These are phyloP conservation scores for Ophraella communa DNA, from an alignment of 2,888 invertebrate genomes.

Conservation along the genomic window DNA sequence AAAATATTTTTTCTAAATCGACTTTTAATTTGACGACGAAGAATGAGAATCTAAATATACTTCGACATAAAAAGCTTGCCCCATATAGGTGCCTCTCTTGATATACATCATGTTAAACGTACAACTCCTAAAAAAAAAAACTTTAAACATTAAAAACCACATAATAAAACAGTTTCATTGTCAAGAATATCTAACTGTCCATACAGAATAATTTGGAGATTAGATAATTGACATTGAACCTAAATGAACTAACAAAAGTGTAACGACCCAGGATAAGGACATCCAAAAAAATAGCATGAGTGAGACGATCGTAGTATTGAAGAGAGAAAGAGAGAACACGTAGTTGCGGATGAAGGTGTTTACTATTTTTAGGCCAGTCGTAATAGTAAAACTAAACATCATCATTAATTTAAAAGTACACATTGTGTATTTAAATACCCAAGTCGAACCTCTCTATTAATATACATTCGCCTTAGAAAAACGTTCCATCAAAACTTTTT, in stretches of 20 bases:
- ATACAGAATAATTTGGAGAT: conserved; percentile 18
- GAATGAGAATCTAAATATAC: no score
- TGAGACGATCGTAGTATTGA: background rate
- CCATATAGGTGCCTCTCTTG: background rate
- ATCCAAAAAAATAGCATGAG: conserved; percentile 13
- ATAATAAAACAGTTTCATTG: conserved; percentile 15
- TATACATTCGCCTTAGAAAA: background rate
- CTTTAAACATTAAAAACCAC: conserved; percentile 14
- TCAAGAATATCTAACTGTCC: conserved; percentile 16
- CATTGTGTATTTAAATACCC: background rate
- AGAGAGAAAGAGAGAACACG: background rate
- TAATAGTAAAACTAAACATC: background rate
- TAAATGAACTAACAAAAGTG: conserved; percentile 15
- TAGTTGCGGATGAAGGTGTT: conserved; percentile 1
- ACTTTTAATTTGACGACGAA: no score
- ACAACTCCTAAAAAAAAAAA: background rate
- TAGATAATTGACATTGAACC: conserved; percentile 27
- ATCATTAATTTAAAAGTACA: background rate
- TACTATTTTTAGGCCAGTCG: conserved; percentile 1
- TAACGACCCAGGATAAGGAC: conserved; percentile 20
- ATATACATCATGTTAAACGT: background rate
- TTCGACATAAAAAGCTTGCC: background rate
- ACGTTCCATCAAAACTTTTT: background rate
- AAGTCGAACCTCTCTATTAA: background rate
- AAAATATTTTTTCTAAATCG: no score